phyloP scores from a whole-genome alignment of 35 echinoderm and acorn worm species.

The Patiria miniata region DNA sequence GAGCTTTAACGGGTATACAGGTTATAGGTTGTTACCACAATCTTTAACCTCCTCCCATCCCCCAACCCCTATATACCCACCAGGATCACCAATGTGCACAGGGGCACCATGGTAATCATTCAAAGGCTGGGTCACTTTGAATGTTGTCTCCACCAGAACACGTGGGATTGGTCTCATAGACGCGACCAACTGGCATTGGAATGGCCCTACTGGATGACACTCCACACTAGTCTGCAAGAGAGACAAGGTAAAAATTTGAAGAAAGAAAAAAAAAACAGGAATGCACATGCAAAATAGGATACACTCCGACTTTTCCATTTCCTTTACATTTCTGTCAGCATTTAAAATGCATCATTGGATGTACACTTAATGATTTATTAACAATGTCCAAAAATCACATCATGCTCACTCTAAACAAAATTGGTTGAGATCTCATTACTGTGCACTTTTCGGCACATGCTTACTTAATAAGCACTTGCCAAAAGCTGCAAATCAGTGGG shows the following conservation, averaged over 20 bases:
- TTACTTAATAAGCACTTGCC: too few species aligned
- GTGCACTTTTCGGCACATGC: too few species aligned
- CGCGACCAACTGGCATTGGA: conserved; percentile 54
- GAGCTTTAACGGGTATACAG: too few species aligned
- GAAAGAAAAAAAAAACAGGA: neutral
- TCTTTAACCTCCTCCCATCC: too few species aligned
- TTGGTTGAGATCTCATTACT: too few species aligned
- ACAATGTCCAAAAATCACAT: too few species aligned
- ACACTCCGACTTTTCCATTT: neutral
- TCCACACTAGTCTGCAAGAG: conserved; percentile 58
- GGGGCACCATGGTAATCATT: conserved; percentile 64
- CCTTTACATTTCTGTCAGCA: too few species aligned
- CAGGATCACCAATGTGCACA: conserved; percentile 74
- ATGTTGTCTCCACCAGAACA: conserved; percentile 42
- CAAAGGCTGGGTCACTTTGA: conserved; percentile 50
- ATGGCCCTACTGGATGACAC: conserved; percentile 52
- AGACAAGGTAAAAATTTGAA: neutral
- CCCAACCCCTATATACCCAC: conserved; percentile 39
- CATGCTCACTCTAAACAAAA: too few species aligned
- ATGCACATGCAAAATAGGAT: neutral
- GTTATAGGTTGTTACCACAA: too few species aligned
- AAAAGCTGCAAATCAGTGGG: too few species aligned
- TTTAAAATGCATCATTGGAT: too few species aligned
- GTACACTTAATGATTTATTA: too few species aligned
- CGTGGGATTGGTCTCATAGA: conserved; percentile 80